Evolutionary conservation across 2,113 vertebrate species (phyloP), one percentile per base, ranked within the genome.

Genomic region (Nerophis lumbriciformis): DNA sequence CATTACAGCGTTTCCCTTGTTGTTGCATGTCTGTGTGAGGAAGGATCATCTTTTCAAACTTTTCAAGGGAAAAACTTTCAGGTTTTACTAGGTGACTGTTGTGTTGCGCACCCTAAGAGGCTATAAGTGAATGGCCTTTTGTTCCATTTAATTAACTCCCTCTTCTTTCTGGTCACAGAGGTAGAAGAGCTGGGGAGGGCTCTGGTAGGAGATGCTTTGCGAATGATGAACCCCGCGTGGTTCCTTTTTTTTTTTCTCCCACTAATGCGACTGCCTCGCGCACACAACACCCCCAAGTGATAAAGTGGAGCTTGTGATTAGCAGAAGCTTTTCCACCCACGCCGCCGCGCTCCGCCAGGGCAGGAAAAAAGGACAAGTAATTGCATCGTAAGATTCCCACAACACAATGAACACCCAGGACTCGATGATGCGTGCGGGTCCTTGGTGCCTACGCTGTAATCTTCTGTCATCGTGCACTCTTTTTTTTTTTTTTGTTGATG

Each of bases 301-400:
- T 82, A 89, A 84, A 83, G 86, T 71, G 76, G 73, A 71, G 72
- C 73, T 79, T 76, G 68, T 85, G 86, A 90, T 90, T 86, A 88
- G 87, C 85, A 86, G 76, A 84, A 87, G 83, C 83, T 83, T 79
- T 83, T 77, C 76, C 77, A 13, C 86, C 83, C 77, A 84, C 80
- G 42, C 79, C 73, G 74, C 77, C 83, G 75, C 80, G 72, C 74
- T 53, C 35, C 28, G 52, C 75, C 77, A 77, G 66, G 76, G 81
- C 76, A 76, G 79, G 66, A 77, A 28, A 28, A 54, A 54, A 77
- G 74, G 77, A 79, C 72, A 83, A 86, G 79, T 86, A 83, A 88
- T 87, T 77, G 84, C 79, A 78, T 75, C 75, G 53, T 82, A 80
- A 83, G 79, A 71, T 85, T 78, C 65, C 75, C 77, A 67, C 77